phyloP scores from a whole-genome alignment of 2,888 invertebrate genomes.

The Hydrotaea diabolus region DNA sequence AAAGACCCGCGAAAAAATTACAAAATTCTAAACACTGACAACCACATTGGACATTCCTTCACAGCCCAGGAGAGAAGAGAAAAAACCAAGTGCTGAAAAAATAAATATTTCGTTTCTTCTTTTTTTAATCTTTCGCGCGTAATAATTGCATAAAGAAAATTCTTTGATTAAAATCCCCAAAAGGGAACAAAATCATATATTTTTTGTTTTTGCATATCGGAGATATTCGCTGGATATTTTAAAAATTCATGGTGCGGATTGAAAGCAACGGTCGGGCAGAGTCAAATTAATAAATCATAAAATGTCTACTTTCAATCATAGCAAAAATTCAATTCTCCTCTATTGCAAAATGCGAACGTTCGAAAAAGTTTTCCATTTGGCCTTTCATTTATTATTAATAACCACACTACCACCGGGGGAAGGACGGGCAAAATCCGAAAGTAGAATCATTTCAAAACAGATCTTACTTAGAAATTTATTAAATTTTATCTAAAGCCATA shows the following conservation, averaged over 20 bases:
- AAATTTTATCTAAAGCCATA: slow-evolving; percentile 48
- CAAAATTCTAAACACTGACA: neutral
- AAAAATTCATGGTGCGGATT: slow-evolving; percentile 25
- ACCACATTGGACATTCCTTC: neutral
- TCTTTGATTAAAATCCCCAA: slow-evolving; percentile 31
- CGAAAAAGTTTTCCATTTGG: slow-evolving; percentile 1
- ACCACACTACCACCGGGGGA: neutral
- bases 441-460: slow-evolving; percentile 24
- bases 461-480: slow-evolving; percentile 59
- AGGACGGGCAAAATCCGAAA: too few relatives aligned
- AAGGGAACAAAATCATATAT: neutral
- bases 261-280: neutral
- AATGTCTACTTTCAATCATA: slow-evolving; percentile 45
- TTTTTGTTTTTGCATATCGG: neutral
- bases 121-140: slow-evolving; percentile 35
- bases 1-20: neutral
- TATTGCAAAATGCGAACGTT: neutral
- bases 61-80: too few relatives aligned
- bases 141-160: slow-evolving; percentile 39
- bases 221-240: neutral
- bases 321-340: slow-evolving; percentile 26
- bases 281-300: slow-evolving; percentile 45
- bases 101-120: slow-evolving; percentile 10
- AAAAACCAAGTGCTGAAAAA: neutral
- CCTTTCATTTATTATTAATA: slow-evolving; percentile 50